Conservation (phyloP, 2,888 invertebrate genomes). For the Drosophila rubida region DNA sequence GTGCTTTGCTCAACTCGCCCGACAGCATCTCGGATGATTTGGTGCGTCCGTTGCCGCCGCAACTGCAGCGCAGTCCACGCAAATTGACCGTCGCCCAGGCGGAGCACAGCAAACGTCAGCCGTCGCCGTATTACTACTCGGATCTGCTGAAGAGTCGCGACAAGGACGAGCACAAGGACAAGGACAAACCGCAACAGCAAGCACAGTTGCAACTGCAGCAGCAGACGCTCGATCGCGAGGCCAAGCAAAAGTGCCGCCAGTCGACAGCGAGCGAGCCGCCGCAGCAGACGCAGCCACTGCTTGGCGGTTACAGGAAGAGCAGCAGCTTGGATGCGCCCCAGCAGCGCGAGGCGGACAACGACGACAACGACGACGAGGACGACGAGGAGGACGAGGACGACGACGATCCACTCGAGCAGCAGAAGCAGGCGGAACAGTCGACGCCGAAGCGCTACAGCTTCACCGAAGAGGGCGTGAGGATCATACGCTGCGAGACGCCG, state of each 20-base stretch:
- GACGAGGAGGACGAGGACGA: conserved; percentile 35
- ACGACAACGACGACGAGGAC: conserved; percentile 12
- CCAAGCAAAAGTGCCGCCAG: conserved; percentile 83
- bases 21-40: conserved; percentile 88
- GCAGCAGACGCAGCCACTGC: conserved; percentile 80
- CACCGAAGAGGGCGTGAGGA: conserved; percentile 88
- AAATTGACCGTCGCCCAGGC: conserved; percentile 79
- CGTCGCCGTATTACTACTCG: conserved; percentile 93
- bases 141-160: conserved; percentile 88
- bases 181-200: conserved; percentile 36
- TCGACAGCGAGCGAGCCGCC: conserved; percentile 86
- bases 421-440: conserved; percentile 37
- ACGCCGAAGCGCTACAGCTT: conserved; percentile 89
- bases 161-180: conserved; percentile 40
- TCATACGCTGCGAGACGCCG: conserved; percentile 85
- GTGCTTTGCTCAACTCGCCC: conserved; percentile 89
- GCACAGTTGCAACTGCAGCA: conserved; percentile 35
- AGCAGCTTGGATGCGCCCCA: conserved; percentile 90
- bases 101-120: conserved; percentile 87
- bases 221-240: conserved; percentile 69
- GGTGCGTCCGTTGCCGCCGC: conserved; percentile 85
- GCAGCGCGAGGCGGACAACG: conserved; percentile 25
- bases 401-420: conserved; percentile 26
- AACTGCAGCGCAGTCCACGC: conserved; percentile 83
- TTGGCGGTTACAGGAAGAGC: conserved; percentile 88